Conservation (phyloP, 2,888 invertebrate genomes). For the Cephus sareptanus region DNA sequence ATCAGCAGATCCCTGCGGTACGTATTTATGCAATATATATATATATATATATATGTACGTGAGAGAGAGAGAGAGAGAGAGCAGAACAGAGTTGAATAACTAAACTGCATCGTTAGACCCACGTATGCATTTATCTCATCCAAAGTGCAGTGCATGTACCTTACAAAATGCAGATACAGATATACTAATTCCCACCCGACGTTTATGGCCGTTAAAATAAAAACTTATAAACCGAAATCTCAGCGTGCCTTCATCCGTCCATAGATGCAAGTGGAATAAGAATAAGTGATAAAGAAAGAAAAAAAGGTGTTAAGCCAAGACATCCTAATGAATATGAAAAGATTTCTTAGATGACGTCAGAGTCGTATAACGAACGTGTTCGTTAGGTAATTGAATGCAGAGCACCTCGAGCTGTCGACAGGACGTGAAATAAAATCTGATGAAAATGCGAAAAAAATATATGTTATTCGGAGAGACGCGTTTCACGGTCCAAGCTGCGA, state of each 20-base stretch:
- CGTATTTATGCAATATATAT: neutral
- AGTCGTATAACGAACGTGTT: constrained; percentile 8
- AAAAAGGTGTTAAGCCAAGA: neutral
- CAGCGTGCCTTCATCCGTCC: neutral
- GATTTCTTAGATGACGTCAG: neutral
- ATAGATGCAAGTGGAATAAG: neutral
- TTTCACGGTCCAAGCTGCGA: neutral
- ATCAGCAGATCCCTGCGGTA: neutral
- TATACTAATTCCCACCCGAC: neutral
- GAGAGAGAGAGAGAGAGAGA: neutral
- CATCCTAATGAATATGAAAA: neutral
- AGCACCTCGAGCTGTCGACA: neutral
- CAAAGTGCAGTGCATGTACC: neutral
- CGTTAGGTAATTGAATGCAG: constrained; percentile 6
- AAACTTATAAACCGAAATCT: neutral
- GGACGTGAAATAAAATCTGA: neutral
- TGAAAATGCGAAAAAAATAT: neutral
- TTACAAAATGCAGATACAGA: neutral
- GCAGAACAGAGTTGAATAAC: neutral
- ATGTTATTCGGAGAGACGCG: neutral
- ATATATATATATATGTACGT: no score
- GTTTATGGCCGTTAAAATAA: neutral
- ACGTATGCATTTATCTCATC: neutral
- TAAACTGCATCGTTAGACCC: neutral
- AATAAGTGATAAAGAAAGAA: neutral